Conservation (phyloP, 2,113 vertebrate genomes). For the Cephalopterus ornatus region DNA sequence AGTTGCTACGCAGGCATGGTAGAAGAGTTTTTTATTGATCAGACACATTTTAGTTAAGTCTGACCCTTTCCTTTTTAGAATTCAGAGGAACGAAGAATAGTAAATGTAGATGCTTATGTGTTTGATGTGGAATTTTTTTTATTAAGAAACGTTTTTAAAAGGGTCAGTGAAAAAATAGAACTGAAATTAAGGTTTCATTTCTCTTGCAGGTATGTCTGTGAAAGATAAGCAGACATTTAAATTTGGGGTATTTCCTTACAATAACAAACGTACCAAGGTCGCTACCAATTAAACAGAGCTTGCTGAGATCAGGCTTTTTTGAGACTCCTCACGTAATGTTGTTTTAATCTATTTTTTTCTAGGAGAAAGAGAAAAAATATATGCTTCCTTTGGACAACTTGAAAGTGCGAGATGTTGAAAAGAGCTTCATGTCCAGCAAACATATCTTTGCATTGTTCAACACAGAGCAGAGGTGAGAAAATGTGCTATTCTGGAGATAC, state of each 20-base stretch:
- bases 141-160: constrained; percentile 53
- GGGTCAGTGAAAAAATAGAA: constrained; percentile 18
- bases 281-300: not conserved
- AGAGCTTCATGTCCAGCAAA: constrained; percentile 98
- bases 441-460: constrained; percentile 96
- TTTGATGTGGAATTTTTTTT: constrained; percentile 50
- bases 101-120: constrained; percentile 58
- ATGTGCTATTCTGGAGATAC: constrained; percentile 47
- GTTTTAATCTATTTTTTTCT: not conserved
- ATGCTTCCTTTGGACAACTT: constrained; percentile 96
- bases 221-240: not conserved
- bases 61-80: not conserved
- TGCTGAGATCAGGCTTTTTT: not conserved
- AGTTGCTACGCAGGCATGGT: not conserved
- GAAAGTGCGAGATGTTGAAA: constrained; percentile 94
- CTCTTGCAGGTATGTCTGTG: not conserved
- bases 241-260: not conserved
- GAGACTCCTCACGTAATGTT: not conserved
- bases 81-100: constrained; percentile 2
- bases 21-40: not conserved
- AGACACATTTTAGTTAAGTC: not conserved
- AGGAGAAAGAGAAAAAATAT: constrained; percentile 96
- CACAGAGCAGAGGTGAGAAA: constrained; percentile 91
- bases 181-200: not conserved
- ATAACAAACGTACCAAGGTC: not conserved